phyloP scores from a whole-genome alignment of 1,140 invertebrate species.

The Apis mellifera region Amel_HAv3.1 CM009932.2:5302501-5303000 shows the following conservation, averaged over 20 bases:
- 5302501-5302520: constrained; percentile 8
- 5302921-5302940: constrained; percentile 50
- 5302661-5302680: constrained; percentile 67
- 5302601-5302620: background rate
- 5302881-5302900: too few species aligned
- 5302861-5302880: background rate
- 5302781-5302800: constrained; percentile 55
- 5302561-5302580: too few species aligned
- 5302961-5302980: constrained; percentile 54
- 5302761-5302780: constrained; percentile 66
- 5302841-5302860: background rate
- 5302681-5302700: constrained; percentile 62
- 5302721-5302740: constrained; percentile 56
- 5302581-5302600: too few species aligned
- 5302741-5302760: constrained; percentile 58
- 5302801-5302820: constrained; percentile 53
- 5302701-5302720: constrained; percentile 71
- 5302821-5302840: constrained; percentile 36
- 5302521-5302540: constrained; percentile 15
- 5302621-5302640: constrained; percentile 30
- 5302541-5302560: constrained; percentile 3
- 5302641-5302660: constrained; percentile 57
- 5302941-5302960: constrained; percentile 50
- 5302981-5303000: constrained; percentile 43
- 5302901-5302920: constrained; percentile 4